These are phyloP conservation scores for Apodemia zela DNA, from an alignment of 2,888 invertebrate genomes.

Conservation along the genomic window DNA sequence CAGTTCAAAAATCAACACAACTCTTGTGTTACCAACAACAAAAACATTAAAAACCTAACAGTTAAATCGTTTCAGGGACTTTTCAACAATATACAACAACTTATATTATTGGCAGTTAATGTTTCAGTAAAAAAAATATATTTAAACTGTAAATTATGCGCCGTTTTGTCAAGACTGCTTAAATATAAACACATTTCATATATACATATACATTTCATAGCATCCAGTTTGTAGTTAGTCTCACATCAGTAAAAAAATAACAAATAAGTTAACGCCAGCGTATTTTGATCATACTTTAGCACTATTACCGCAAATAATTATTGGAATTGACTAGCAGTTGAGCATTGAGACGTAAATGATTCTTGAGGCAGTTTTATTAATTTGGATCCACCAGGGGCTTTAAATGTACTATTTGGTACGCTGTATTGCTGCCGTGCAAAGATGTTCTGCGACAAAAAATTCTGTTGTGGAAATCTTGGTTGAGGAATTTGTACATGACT, in stretches of 20 bases:
- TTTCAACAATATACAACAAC: conserved; percentile 29
- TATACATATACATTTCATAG: conserved; percentile 10
- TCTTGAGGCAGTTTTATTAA: conserved; percentile 63
- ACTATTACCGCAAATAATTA: conserved; percentile 31
- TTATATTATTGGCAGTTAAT: conserved; percentile 72
- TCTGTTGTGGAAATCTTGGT: conserved; percentile 50
- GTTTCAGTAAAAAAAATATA: conserved; percentile 48
- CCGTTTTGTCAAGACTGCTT: conserved; percentile 41
- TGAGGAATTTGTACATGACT: conserved; percentile 68
- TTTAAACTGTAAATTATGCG: conserved; percentile 54
- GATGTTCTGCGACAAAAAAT: conserved; percentile 39
- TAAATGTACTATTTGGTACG: conserved; percentile 50
- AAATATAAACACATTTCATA: conserved; percentile 11
- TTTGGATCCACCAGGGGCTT: conserved; percentile 55
- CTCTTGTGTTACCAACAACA: neutral
- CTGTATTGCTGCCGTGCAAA: conserved; percentile 46
- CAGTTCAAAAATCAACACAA: neutral
- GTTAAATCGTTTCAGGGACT: conserved; percentile 8
- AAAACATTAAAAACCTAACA: neutral
- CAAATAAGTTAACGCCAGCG: conserved; percentile 21
- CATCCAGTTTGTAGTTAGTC: conserved; percentile 17
- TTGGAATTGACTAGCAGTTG: conserved; percentile 45
- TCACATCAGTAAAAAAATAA: conserved; percentile 19
- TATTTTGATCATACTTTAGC: conserved; percentile 11
- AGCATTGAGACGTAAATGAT: conserved; percentile 49